Evolutionary conservation across 2,888 invertebrate species (phyloP).

Genomic region (Pherbina coryleti): DNA sequence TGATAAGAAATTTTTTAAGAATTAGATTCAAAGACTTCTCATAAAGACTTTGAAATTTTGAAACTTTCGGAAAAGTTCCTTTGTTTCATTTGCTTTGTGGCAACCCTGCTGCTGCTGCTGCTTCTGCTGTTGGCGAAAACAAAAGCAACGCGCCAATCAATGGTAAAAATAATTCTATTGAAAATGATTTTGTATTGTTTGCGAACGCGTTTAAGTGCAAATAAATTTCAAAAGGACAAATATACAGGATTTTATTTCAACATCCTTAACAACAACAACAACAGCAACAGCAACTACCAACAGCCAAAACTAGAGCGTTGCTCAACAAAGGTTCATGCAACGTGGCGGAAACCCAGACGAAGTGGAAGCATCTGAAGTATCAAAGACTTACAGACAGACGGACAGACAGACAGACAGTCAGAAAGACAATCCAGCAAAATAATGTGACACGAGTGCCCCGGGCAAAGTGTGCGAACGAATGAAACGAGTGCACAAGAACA

Average conservation of each 20-base stretch:
- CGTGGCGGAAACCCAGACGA: not conserved
- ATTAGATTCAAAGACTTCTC: not conserved
- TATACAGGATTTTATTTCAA: not conserved
- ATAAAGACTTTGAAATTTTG: not conserved
- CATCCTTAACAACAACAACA: not conserved
- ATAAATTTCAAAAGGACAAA: constrained; percentile 41
- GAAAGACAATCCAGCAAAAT: not conserved
- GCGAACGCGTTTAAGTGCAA: constrained; percentile 41
- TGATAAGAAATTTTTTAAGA: not conserved
- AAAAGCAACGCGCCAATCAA: constrained; percentile 19
- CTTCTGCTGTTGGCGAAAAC: not conserved
- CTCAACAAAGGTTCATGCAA: not conserved
- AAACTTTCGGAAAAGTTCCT: not conserved
- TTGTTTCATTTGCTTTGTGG: not conserved
- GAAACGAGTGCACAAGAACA: constrained; percentile 15
- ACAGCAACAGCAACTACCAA: not conserved
- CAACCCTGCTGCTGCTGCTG: not conserved
- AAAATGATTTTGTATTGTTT: constrained; percentile 33
- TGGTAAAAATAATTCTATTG: constrained; percentile 34
- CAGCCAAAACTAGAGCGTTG: not conserved
- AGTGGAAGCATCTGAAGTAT: not conserved
- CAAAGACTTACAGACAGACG: not conserved
- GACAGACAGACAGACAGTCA: not conserved
- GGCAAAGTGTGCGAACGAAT: constrained; percentile 12
- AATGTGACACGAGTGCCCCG: constrained; percentile 12